These are phyloP conservation scores for Anagrus nilaparvatae DNA, from an alignment of 1,140 invertebrate species.

Conservation along the genomic window DNA sequence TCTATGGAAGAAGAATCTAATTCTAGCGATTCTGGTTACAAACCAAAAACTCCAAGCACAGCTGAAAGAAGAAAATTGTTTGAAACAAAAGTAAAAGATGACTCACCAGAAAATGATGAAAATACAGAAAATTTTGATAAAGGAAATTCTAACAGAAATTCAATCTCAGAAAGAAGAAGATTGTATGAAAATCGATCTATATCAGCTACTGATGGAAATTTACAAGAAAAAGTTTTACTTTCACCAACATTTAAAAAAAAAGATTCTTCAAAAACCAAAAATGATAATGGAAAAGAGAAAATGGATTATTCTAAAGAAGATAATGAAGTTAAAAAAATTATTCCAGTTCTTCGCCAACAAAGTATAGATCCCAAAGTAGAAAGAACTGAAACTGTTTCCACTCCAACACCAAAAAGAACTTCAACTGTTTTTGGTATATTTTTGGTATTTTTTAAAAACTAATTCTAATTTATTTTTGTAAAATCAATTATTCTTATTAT, in stretches of 20 bases:
- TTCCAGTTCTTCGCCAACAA: conserved; percentile 43
- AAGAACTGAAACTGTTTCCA: conserved; percentile 37
- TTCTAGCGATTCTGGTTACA: conserved; percentile 48
- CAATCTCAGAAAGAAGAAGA: conserved; percentile 66
- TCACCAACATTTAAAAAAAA: conserved; percentile 58
- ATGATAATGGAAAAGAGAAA: conserved; percentile 45
- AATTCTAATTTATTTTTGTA: neutral
- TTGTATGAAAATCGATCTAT: conserved; percentile 63
- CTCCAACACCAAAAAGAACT: conserved; percentile 60
- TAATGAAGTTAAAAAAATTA: conserved; percentile 44
- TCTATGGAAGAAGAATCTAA: conserved; percentile 53
- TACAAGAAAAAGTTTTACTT: conserved; percentile 52
- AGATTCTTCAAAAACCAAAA: conserved; percentile 50
- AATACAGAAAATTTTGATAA: conserved; percentile 43
- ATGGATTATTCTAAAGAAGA: too few relatives aligned
- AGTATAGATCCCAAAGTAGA: conserved; percentile 41
- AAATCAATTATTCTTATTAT: conserved; percentile 9
- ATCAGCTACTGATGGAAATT: conserved; percentile 45
- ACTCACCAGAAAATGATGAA: conserved; percentile 39
- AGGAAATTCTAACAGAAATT: conserved; percentile 49
- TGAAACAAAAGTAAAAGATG: conserved; percentile 45
- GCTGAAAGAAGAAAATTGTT: conserved; percentile 62
- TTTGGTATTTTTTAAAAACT: conserved; percentile 5
- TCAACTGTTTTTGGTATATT: conserved; percentile 72
- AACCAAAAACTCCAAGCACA: conserved; percentile 63